phyloP scores from a whole-genome alignment of 1,140 invertebrate species.

The Trinorchestia longiramus region DNA sequence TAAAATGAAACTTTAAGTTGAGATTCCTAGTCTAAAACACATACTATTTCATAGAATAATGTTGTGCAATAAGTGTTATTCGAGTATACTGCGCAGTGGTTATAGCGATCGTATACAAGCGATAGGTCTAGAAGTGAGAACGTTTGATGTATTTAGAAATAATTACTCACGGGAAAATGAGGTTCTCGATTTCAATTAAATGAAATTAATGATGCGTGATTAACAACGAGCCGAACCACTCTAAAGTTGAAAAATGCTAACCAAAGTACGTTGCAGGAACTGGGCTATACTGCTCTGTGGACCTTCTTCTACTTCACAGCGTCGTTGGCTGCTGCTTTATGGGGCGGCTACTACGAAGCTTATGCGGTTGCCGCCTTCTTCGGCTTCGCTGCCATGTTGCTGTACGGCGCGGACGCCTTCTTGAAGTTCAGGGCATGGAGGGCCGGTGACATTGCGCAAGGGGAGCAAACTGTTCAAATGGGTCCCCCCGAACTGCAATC shows the following conservation, averaged over 20 bases:
- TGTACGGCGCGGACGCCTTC: slow-evolving; percentile 82
- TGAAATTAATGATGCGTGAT: too few relatives aligned
- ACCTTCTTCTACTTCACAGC: slow-evolving; percentile 80
- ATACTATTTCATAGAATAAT: too few relatives aligned
- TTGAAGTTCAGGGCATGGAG: slow-evolving; percentile 79
- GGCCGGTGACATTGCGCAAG: slow-evolving; percentile 80
- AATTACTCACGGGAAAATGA: too few relatives aligned
- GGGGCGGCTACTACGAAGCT: slow-evolving; percentile 70
- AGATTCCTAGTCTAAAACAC: too few relatives aligned
- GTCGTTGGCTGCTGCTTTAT: slow-evolving; percentile 76
- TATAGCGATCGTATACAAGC: too few relatives aligned
- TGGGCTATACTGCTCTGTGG: slow-evolving; percentile 81
- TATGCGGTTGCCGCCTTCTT: slow-evolving; percentile 82
- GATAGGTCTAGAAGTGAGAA: too few relatives aligned
- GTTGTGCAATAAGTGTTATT: too few relatives aligned
- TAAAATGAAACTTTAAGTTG: too few relatives aligned
- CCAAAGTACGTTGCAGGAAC: slow-evolving; percentile 76
- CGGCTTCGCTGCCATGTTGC: slow-evolving; percentile 82
- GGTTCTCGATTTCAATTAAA: too few relatives aligned
- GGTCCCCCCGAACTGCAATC: slow-evolving; percentile 58
- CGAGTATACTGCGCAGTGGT: too few relatives aligned
- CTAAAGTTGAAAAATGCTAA: background rate
- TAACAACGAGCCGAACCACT: too few relatives aligned
- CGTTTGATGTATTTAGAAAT: too few relatives aligned
- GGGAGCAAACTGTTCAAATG: slow-evolving; percentile 74